Conservation (phyloP, 2,888 invertebrate genomes). For the Julus scandinavius region DNA sequence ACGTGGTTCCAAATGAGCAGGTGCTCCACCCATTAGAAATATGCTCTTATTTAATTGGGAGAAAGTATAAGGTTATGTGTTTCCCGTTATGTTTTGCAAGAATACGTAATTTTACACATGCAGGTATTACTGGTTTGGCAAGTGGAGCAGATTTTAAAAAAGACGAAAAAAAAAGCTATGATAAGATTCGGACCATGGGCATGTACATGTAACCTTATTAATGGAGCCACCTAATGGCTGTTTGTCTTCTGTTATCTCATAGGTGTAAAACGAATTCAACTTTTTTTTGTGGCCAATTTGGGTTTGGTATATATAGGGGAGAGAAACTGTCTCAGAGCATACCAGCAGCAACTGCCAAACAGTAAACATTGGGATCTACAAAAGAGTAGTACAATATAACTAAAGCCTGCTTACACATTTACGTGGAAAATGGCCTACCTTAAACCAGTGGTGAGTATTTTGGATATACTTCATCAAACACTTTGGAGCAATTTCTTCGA, state of each 20-base stretch:
- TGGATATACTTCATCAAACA: not conserved
- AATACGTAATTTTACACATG: slow-evolving; percentile 41
- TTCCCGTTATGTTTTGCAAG: slow-evolving; percentile 34
- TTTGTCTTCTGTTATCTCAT: slow-evolving; percentile 46
- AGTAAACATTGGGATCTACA: slow-evolving; percentile 17
- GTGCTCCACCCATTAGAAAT: slow-evolving; percentile 6
- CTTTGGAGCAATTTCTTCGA: not conserved
- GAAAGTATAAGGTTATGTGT: slow-evolving; percentile 38
- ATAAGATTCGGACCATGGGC: slow-evolving; percentile 50
- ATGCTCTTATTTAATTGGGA: slow-evolving; percentile 42
- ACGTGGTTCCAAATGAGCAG: slow-evolving; percentile 18
- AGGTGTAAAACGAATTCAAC: slow-evolving; percentile 31
- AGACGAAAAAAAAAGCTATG: slow-evolving; percentile 25
- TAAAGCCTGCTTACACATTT: slow-evolving; percentile 40
- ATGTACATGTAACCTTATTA: slow-evolving; percentile 51
- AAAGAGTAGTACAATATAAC: slow-evolving; percentile 10
- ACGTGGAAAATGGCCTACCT: slow-evolving; percentile 46
- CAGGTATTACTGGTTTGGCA: slow-evolving; percentile 48
- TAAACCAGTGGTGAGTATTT: slow-evolving; percentile 51
- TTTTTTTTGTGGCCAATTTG: slow-evolving; percentile 42
- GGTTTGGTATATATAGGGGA: slow-evolving; percentile 47
- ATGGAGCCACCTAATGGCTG: slow-evolving; percentile 42
- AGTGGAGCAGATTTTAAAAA: slow-evolving; percentile 45
- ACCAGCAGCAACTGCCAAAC: slow-evolving; percentile 44
- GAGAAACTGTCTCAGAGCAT: slow-evolving; percentile 37